These are phyloP conservation scores for Arctia plantaginis DNA, from an alignment of 2,888 invertebrate species.

Conservation along the genomic window DNA sequence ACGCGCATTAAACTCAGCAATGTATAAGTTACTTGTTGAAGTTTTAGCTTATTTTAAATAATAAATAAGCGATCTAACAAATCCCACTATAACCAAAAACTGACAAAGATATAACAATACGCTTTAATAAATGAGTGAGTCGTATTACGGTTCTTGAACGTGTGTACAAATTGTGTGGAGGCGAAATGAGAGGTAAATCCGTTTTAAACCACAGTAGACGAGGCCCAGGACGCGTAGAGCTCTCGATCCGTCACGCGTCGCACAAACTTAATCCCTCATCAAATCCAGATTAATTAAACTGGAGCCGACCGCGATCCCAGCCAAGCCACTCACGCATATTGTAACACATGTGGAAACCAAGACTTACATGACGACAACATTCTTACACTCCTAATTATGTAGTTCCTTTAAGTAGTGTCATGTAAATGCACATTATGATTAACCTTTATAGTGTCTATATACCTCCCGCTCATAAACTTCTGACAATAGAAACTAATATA, in stretches of 20 bases:
- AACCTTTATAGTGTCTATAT: no score
- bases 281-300: slow-evolving; percentile 85
- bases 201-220: slow-evolving; percentile 79
- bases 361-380: slow-evolving; percentile 39
- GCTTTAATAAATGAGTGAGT: slow-evolving; percentile 51
- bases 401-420: slow-evolving; percentile 25
- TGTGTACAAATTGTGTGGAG: slow-evolving; percentile 78
- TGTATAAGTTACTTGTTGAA: background rate
- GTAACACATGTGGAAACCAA: slow-evolving; percentile 61
- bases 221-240: slow-evolving; percentile 66
- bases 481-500: background rate
- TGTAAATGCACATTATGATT: slow-evolving; percentile 11
- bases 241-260: slow-evolving; percentile 83
- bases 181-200: slow-evolving; percentile 79
- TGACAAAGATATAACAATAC: slow-evolving; percentile 40
- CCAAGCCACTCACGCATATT: slow-evolving; percentile 69
- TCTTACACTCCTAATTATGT: slow-evolving; percentile 30
- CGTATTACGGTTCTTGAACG: slow-evolving; percentile 69
- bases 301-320: slow-evolving; percentile 73
- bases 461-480: background rate
- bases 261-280: slow-evolving; percentile 83
- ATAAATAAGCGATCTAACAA: background rate
- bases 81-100: slow-evolving; percentile 5
- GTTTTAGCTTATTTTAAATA: background rate
- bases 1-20: background rate